Evolutionary conservation across 2,797 vertebrate species (phyloP), one percentile per base, ranked within the genome.

Genomic region (Pogoniulus pusillus): DNA sequence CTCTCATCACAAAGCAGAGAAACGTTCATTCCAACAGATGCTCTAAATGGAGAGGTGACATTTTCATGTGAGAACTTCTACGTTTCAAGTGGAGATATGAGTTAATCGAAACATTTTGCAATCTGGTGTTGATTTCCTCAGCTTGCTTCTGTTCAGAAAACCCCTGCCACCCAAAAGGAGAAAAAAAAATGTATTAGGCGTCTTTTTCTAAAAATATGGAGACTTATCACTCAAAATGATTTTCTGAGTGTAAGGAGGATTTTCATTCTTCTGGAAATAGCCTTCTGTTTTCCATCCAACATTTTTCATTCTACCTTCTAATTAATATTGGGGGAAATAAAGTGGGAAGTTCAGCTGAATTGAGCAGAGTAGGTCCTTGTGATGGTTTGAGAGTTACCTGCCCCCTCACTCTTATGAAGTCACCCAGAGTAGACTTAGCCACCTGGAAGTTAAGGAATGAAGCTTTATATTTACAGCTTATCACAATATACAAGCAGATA

Each of bases 91-190:
- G 64, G 54, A 86, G 58, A 41, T 54, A 41, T 2, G 64, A 91
- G 64, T 86, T 90, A 64, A 91, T 74, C 1, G 0, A 91, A 93
- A 71, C 82, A 37, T 82, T 91, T 84, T 91, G 49, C 74, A 91
- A 58, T 93, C 78, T 90, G 85, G 29, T 17, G 1, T 80, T 86
- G 78, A 77, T 87, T 94, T 91, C 69, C 20, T 79, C 54, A 88
- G 11, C 72, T 91, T 88, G 43, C 39, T 83, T 85, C 87, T 92
- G 74, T 85, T 49, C 35, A 86, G 88, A 91, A 91, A 30, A 10
- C 12, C 24, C 35, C 34, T 8, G 26, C 12, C 9, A 7, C 7
- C 0, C 1, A 1, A 16, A 32, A 24, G 5, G 18, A n/a, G 69
- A 24, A 54, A 24, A 35, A 37, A 18, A 24, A 27, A n/a, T n/a